Conservation (phyloP, 2,888 invertebrate genomes). For the Phyllotreta cruciferae region DNA sequence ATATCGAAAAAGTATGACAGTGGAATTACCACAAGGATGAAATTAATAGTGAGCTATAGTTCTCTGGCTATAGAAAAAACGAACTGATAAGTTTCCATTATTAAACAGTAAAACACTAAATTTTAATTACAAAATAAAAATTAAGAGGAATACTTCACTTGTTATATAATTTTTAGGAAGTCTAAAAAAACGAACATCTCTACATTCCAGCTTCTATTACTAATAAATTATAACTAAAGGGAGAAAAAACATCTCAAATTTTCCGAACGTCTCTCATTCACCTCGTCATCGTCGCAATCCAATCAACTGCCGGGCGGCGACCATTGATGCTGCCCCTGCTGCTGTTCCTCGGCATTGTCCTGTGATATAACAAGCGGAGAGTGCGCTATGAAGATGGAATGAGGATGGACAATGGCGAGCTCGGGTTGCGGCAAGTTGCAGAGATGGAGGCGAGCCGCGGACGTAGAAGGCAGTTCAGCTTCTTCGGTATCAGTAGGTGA, state of each 20-base stretch:
- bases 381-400: slow-evolving; percentile 38
- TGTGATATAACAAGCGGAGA: slow-evolving; percentile 31
- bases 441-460: slow-evolving; percentile 39
- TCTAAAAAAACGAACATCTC: neutral
- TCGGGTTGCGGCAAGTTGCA: slow-evolving; percentile 44
- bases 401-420: slow-evolving; percentile 41
- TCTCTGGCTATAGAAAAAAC: no score
- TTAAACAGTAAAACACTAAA: neutral
- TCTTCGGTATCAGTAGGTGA: slow-evolving; percentile 33
- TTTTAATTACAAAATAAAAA: no score
- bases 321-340: slow-evolving; percentile 22
- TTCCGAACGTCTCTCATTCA: slow-evolving; percentile 13
- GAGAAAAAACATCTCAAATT: slow-evolving; percentile 18
- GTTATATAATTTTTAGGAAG: no score
- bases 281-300: slow-evolving; percentile 29
- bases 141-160: no score
- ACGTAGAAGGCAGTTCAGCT: slow-evolving; percentile 28
- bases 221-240: slow-evolving; percentile 2
- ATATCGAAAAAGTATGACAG: no score
- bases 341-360: slow-evolving; percentile 30
- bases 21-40: no score
- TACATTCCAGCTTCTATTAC: neutral
- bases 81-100: slow-evolving; percentile 2
- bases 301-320: slow-evolving; percentile 47
- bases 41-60: no score